Percentiles rank a stretch among this genome's conserved stretches.
Conservation (phyloP, 2,113 vertebrate genomes). For the Toxotes chatareus region DNA sequence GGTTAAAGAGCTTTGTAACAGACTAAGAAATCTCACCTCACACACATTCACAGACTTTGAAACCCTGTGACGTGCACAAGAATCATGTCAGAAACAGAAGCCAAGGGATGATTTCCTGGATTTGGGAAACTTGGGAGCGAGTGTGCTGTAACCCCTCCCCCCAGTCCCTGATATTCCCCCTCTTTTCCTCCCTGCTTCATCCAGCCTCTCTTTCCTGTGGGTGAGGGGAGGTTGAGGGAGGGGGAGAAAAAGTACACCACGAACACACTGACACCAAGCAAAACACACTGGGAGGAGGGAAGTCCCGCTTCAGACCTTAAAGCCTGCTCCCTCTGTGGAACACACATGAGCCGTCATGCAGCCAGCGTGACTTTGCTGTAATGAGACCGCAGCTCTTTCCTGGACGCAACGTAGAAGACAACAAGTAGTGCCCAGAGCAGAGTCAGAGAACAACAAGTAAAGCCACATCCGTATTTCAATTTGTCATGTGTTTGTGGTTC, state of each 20-base stretch:
- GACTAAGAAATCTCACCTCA: neutral
- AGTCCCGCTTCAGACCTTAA: slow-evolving; percentile 20
- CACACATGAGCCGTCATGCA: slow-evolving; percentile 25
- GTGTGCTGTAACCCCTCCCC: slow-evolving; percentile 35
- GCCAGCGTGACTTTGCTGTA: slow-evolving; percentile 18
- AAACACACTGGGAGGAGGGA: slow-evolving; percentile 43
- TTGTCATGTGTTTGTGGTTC: neutral
- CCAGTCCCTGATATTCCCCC: slow-evolving; percentile 10
- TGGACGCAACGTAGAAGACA: slow-evolving; percentile 26
- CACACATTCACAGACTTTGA: slow-evolving; percentile 18
- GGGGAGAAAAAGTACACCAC: slow-evolving; percentile 39
- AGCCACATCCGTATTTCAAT: slow-evolving; percentile 29
- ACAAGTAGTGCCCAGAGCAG: slow-evolving; percentile 10
- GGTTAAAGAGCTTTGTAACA: slow-evolving; percentile 10
- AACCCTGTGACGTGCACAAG: slow-evolving; percentile 45
- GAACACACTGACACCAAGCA: slow-evolving; percentile 42
- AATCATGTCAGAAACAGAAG: slow-evolving; percentile 42
- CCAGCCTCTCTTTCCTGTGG: slow-evolving; percentile 73
- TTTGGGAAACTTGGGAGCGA: slow-evolving; percentile 60
- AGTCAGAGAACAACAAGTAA: slow-evolving; percentile 28
- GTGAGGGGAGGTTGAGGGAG: slow-evolving; percentile 62
- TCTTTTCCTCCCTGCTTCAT: slow-evolving; percentile 1
- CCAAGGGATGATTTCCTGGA: slow-evolving; percentile 60
- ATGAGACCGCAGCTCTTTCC: slow-evolving; percentile 55
- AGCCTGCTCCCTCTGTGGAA: slow-evolving; percentile 5